A percentile compares a stretch with the other conserved stretches of the same genome.
These are phyloP conservation scores for Pantherophis vulpinus DNA, from an alignment of 2,797 vertebrate species.

Conservation along the genomic window DNA sequence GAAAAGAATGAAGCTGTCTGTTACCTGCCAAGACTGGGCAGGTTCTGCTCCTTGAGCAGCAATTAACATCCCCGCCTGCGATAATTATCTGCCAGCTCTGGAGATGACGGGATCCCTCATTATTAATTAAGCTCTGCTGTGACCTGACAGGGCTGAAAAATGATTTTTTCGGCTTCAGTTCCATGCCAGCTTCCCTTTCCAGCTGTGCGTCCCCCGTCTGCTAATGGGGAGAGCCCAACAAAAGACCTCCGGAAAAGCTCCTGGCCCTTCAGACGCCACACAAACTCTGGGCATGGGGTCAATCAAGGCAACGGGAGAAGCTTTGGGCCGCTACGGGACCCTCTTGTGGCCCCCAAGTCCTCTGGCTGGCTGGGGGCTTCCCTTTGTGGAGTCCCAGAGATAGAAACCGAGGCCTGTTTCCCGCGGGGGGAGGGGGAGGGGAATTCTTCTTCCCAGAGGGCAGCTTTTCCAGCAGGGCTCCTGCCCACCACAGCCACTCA, in stretches of 20 bases:
- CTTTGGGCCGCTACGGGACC: background rate
- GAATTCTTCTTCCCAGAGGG: too few relatives aligned
- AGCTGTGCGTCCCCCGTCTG: background rate
- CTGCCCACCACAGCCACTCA: too few relatives aligned
- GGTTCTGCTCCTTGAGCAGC: background rate
- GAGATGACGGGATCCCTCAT: background rate
- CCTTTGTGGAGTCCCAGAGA: background rate
- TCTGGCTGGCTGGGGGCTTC: too few relatives aligned
- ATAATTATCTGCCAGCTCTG: background rate
- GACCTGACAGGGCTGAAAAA: background rate
- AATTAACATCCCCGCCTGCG: background rate
- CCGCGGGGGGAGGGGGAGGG: too few relatives aligned
- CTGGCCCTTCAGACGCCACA: background rate
- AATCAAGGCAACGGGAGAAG: fast-evolving
- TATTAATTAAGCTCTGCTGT: background rate
- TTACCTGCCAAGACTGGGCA: background rate
- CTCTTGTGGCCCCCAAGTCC: background rate
- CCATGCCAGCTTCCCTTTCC: background rate
- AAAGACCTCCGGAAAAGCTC: background rate
- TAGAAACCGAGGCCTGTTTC: background rate
- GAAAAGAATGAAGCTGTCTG: background rate
- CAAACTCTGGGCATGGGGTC: background rate
- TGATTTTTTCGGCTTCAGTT: background rate
- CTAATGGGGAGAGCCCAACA: background rate
- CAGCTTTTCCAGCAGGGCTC: background rate